Conservation (phyloP, 1,140 invertebrate species). For the Dinoponera quadriceps region DNA sequence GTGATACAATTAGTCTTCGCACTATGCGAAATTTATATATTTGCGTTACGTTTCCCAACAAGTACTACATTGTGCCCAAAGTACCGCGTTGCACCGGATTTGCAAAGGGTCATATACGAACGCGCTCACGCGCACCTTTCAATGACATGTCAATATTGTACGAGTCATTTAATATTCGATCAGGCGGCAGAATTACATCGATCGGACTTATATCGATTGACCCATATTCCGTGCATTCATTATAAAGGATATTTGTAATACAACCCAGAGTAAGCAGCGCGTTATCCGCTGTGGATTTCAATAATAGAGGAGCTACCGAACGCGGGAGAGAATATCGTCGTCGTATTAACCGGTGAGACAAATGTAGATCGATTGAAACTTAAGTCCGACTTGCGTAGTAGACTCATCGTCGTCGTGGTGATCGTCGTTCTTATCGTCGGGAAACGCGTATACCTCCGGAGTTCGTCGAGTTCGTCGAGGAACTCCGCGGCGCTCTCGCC, state of each 20-base stretch:
- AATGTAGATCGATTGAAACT: not conserved
- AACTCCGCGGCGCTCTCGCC: not conserved
- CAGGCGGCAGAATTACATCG: not conserved
- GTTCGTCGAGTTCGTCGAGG: not conserved
- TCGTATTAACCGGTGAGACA: not conserved
- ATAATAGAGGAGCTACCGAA: not conserved
- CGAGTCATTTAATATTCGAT: conserved; percentile 28
- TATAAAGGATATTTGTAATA: conserved; percentile 1
- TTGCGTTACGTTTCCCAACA: not conserved
- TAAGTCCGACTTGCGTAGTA: not conserved
- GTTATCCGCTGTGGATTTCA: not conserved
- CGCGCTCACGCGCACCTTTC: not conserved
- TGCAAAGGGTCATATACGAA: not conserved
- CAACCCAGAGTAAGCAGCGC: not conserved
- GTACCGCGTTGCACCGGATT: not conserved
- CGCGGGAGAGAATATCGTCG: not conserved
- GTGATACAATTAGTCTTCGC: not conserved
- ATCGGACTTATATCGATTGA: conserved; percentile 10
- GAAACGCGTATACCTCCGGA: not conserved
- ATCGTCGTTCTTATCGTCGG: not conserved
- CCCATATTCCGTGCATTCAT: conserved; percentile 10
- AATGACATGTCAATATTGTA: conserved; percentile 19
- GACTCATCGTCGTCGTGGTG: not conserved
- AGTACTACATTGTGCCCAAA: not conserved
- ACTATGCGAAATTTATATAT: not conserved